Percentiles rank a stretch among this genome's conserved stretches.
These are phyloP conservation scores for Siphonodentalium dalli DNA, from an alignment of 2,888 invertebrate genomes.

Conservation along the genomic window DNA sequence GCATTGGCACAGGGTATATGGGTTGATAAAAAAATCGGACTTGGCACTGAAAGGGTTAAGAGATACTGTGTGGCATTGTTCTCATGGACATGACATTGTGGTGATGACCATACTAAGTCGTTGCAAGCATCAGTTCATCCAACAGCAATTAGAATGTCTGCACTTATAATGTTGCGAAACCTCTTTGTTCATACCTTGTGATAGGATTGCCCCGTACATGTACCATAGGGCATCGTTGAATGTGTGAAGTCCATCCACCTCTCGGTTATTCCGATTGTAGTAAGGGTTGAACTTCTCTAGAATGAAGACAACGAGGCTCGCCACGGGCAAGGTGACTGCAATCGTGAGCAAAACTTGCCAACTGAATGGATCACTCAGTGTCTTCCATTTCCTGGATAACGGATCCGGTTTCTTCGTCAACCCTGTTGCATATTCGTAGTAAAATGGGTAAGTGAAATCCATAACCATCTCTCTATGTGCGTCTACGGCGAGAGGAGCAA, in stretches of 20 bases:
- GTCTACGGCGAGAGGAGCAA: slow-evolving; percentile 86
- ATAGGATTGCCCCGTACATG: slow-evolving; percentile 35
- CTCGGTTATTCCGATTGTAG: slow-evolving; percentile 17
- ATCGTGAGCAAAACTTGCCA: slow-evolving; percentile 42
- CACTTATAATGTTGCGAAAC: neutral
- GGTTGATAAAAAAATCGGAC: too few relatives aligned
- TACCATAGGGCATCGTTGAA: slow-evolving; percentile 62
- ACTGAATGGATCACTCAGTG: slow-evolving; percentile 40
- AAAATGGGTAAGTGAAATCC: slow-evolving; percentile 85
- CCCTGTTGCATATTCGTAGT: slow-evolving; percentile 38
- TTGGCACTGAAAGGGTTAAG: too few relatives aligned
- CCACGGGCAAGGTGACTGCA: slow-evolving; percentile 27
- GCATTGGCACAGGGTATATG: too few relatives aligned
- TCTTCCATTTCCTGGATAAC: slow-evolving; percentile 35
- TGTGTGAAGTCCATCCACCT: slow-evolving; percentile 21
- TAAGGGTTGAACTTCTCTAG: slow-evolving; percentile 41
- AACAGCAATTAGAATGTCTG: too few relatives aligned
- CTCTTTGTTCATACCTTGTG: slow-evolving; percentile 31
- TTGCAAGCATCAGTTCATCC: too few relatives aligned
- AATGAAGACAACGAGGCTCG: slow-evolving; percentile 33
- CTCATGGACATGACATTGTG: too few relatives aligned
- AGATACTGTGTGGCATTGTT: too few relatives aligned
- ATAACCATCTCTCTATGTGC: slow-evolving; percentile 87
- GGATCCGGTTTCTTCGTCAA: slow-evolving; percentile 40
- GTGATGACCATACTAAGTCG: too few relatives aligned